Conservation (phyloP, 2,888 invertebrate genomes). For the Oasisia sp. region DNA sequence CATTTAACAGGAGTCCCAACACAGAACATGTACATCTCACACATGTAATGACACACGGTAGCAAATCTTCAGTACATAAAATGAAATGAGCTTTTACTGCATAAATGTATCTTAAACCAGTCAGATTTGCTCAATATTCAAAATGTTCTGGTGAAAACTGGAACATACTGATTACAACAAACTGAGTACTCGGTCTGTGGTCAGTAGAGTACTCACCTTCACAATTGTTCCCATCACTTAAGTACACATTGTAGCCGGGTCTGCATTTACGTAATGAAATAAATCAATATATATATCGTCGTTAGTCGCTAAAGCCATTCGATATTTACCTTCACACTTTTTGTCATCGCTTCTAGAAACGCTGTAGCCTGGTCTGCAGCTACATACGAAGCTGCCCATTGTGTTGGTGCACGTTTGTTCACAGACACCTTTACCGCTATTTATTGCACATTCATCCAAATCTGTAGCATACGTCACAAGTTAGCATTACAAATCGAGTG, state of each 20-base stretch:
- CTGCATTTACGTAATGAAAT: no score
- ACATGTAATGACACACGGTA: not conserved
- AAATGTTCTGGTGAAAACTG: not conserved
- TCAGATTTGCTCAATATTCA: not conserved
- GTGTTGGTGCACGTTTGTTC: not conserved
- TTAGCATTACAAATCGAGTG: not conserved
- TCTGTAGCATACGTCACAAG: not conserved
- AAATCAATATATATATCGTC: no score
- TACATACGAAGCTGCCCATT: not conserved
- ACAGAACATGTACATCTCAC: not conserved
- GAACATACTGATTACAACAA: not conserved
- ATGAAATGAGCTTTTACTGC: not conserved
- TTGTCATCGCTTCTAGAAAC: not conserved
- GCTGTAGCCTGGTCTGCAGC: not conserved
- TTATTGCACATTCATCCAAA: not conserved
- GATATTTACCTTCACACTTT: not conserved
- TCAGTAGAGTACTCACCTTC: not conserved
- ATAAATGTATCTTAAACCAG: not conserved
- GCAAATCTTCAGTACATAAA: not conserved
- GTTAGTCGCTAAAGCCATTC: not conserved
- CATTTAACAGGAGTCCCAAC: conserved; percentile 42
- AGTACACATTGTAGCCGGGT: not conserved
- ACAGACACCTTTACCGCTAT: not conserved
- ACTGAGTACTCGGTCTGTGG: not conserved
- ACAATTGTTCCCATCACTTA: not conserved